These are phyloP conservation scores for Amblyjoppa fuscipennis DNA, from an alignment of 2,888 invertebrate species.

Conservation along the genomic window DNA sequence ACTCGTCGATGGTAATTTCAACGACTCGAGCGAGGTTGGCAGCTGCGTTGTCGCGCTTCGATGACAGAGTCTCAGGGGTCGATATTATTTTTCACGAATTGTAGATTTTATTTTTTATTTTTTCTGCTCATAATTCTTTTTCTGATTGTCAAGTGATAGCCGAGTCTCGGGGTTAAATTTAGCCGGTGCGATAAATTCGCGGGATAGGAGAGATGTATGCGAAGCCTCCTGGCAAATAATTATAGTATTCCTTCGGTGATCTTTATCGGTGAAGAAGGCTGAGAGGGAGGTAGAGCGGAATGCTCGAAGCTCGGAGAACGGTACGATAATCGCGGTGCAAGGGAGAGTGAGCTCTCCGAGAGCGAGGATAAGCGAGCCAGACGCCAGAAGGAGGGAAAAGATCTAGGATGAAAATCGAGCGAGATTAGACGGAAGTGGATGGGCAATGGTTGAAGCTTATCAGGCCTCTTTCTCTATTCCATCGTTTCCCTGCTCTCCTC, in stretches of 20 bases:
- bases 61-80: neutral
- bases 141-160: neutral
- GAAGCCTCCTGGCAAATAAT: conserved; percentile 36
- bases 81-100: neutral
- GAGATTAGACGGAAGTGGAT: conserved; percentile 70
- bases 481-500: conserved; percentile 13
- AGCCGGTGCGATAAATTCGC: neutral
- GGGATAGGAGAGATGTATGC: conserved; percentile 9
- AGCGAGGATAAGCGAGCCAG: conserved; percentile 19
- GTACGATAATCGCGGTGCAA: conserved; percentile 30
- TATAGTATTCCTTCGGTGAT: conserved; percentile 34
- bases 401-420: conserved; percentile 66
- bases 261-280: conserved; percentile 30
- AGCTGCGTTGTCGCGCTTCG: neutral
- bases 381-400: conserved; percentile 43
- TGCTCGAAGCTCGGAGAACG: conserved; percentile 33
- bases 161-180: neutral
- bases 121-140: neutral
- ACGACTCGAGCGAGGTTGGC: neutral
- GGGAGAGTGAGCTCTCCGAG: neutral
- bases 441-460: conserved; percentile 61
- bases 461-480: conserved; percentile 46
- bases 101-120: too few relatives aligned
- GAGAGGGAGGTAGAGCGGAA: conserved; percentile 27
- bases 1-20: conserved; percentile 18